Conservation (phyloP, 2,797 vertebrate genomes). For the Etheostoma nigrum region DNA sequence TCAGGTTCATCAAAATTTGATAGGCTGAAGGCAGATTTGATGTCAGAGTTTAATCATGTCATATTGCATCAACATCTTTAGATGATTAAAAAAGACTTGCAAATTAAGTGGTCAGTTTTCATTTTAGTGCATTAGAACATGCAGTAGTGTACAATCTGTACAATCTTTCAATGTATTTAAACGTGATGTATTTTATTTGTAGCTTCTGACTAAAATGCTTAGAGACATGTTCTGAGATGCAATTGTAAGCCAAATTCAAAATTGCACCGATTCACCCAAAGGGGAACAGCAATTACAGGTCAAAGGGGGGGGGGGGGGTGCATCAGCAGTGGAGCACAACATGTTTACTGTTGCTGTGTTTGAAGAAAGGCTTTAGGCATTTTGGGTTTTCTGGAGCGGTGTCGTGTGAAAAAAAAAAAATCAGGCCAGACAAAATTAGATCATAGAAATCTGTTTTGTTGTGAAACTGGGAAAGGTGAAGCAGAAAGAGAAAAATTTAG, state of each 20-base stretch:
- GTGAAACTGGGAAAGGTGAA: constrained; percentile 39
- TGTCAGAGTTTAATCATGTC: constrained; percentile 48
- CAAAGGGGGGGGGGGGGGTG: constrained; percentile 27
- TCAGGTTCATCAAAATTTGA: constrained; percentile 32
- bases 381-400: constrained; percentile 40
- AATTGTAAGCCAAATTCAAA: constrained; percentile 40
- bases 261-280: constrained; percentile 40
- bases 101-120: constrained; percentile 44
- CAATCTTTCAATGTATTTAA: constrained; percentile 35
- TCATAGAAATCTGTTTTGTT: constrained; percentile 27
- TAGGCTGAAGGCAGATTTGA: constrained; percentile 32
- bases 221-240: constrained; percentile 36
- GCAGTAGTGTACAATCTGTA: constrained; percentile 13
- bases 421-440: constrained; percentile 52
- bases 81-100: constrained; percentile 44
- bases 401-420: constrained; percentile 29
- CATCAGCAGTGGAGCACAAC: constrained; percentile 34
- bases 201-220: constrained; percentile 32
- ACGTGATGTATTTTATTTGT: constrained; percentile 26
- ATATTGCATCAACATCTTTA: constrained; percentile 44
- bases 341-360: constrained; percentile 45
- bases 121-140: constrained; percentile 21
- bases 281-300: constrained; percentile 49
- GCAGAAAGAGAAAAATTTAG: constrained; percentile 24
- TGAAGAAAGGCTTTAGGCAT: constrained; percentile 43